These are phyloP conservation scores for Drosophila obscura DNA, from an alignment of 1,140 invertebrate species.

Conservation along the genomic window DNA sequence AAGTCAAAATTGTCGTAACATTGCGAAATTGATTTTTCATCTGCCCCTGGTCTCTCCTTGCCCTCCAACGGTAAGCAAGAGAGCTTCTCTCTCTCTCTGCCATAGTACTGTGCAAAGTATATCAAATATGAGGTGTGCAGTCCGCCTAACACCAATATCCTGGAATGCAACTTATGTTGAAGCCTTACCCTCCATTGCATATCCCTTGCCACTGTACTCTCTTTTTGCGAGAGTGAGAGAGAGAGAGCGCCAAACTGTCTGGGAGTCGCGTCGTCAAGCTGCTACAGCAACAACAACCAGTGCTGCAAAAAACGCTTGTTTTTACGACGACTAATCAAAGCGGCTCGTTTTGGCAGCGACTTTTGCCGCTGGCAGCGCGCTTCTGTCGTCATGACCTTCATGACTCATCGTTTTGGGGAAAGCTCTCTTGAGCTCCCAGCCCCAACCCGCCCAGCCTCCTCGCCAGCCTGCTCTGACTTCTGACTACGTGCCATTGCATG, in stretches of 20 bases:
- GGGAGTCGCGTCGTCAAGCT: conserved; percentile 71
- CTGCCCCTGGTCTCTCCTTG: conserved; percentile 18
- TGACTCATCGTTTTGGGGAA: conserved; percentile 79
- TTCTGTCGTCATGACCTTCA: conserved; percentile 83
- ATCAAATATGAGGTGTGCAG: no score
- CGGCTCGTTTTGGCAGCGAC: conserved; percentile 63
- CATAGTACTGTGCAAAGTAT: no score
- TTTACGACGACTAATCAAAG: conserved; percentile 66
- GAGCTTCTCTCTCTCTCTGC: conserved; percentile 11
- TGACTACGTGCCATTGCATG: no score
- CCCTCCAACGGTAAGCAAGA: no score
- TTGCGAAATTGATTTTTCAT: conserved; percentile 83
- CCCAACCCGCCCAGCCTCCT: no score
- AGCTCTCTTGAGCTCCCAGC: conserved; percentile 4
- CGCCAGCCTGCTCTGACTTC: no score
- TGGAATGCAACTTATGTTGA: no score
- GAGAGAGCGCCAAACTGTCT: conserved; percentile 72
- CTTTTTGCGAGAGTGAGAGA: neutral
- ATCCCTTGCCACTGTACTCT: neutral
- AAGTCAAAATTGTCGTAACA: conserved; percentile 65
- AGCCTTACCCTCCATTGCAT: no score
- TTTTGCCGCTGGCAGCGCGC: conserved; percentile 60
- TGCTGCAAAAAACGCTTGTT: neutral
- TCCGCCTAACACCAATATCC: no score
- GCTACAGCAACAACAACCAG: conserved; percentile 54